Base-by-base conservation (phyloP, 2,888 invertebrate genomes). In the Rotaria sp. region DNA sequence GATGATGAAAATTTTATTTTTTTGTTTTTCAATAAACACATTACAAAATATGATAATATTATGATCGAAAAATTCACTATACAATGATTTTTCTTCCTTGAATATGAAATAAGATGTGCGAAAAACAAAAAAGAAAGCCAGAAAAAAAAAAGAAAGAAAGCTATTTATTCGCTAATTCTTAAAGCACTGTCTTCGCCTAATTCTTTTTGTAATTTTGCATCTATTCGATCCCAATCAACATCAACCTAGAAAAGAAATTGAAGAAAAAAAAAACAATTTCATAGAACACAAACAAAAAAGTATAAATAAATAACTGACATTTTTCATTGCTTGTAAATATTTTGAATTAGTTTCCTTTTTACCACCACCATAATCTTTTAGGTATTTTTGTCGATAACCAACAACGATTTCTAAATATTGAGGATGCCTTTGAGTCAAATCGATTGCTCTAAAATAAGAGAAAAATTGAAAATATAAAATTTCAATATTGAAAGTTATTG, bases 321-420 rank as follows among this genome's bases (percentile, higher is more conserved):
- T 90, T 87, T 91, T 89, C 84, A 89, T 88, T 88, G 90, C 90
- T 88, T 91, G 91, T 74, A 90, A 87, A 87, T 90, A 91, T 84
- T 90, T 88, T 87, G 90, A 90, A 88, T 91, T 91, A 7, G 90
- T 91, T 88, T 93, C 93, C 87, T 90, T 89, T 87, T 90, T 91
- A 57, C 91, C 91, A n/a, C 26, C 26, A 26, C 45, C 80, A 88
- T 92, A 91, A 84, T 92, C 91, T 86, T 93, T 91, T 87, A 94
- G 91, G 90, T 94, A 94, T 88, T 93, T 93, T 89, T 93, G 92
- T 86, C 95, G 92, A 88, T 93, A 92, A 59, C 93, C 93, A 85
- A 95, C 90, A n/a, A 95, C 94, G 13, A 94, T 93, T 88, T 94
- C 94, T 35, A 94, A 91, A 89, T 94, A 93, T 8, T 93, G 93